Evolutionary conservation across 2,888 invertebrate species (phyloP), one percentile per base, ranked within the genome.

Genomic region (Aleiodes alternator): DNA sequence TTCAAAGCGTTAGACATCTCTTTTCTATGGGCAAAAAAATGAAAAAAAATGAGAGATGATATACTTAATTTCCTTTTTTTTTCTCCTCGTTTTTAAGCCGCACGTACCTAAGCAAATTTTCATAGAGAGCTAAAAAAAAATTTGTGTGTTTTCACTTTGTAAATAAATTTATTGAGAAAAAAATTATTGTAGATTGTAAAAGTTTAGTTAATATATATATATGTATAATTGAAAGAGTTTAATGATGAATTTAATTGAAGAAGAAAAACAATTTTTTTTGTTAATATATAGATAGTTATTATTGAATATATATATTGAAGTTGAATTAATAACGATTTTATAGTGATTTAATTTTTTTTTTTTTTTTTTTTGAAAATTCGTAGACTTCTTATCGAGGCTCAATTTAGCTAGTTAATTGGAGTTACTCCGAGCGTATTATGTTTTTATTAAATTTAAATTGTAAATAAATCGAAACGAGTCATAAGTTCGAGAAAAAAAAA

Each of bases 341-440:
- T 23, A 23, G 2, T 23, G 23, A 23, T 23, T 23, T 2, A 23
- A 23, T 1, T 23, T 23, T 23, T 23, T 23, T 68, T 70, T 38
- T 76, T 66, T 66, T 66, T 70, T 78, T 73, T 70, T 69, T 78
- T 76, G 75, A 79, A 78, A 79, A 79, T 79, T 75, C 79, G 78
- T 84, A 84, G 83, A 84, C 83, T 86, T 85, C 80, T 83, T 85
- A 84, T 84, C 84, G 86, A 87, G 87, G 87, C 87, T 87, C 87
- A 87, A 87, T 85, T 85, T 86, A 87, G 86, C 81, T 87, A 87
- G 84, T 78, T 80, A 81, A 81, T 79, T 80, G 73, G 77, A 79
- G 78, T 79, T 77, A 72, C 69, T 53, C 69, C 70, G 43, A 73
- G 77, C 73, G 61, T 70, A 72, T 43, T 80, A 80, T 38, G 38